Evolutionary conservation across 2,113 vertebrate species (phyloP), one percentile per base, ranked within the genome.

Genomic region (Okapia johnstoni): DNA sequence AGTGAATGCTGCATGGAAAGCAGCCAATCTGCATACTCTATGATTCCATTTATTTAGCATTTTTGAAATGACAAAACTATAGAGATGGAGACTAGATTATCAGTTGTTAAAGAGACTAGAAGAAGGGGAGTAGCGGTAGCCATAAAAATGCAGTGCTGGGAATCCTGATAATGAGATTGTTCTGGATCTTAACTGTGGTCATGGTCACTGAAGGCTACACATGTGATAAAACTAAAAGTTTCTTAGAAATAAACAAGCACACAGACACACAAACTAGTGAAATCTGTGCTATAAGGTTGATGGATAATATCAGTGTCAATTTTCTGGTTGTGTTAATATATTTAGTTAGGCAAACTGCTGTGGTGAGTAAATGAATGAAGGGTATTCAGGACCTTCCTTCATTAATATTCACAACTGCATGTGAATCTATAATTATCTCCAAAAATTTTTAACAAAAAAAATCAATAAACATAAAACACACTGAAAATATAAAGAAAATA

Each of bases 91-190:
- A 90, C 23, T 17, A 57, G 40, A 83, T 40, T 57, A 26, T 28
- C 5, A 1, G 15, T 76, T 90, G 60, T 4, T 54, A 25, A 54
- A 15, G 40, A 88, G 19, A 5, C 14, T 6, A 6, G 5, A n/a
- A 21, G 15, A 30, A 25, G 7, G 5, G 16, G 23, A 54, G 54
- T 40, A 26, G 19, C 50, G 50, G 12, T 40, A n/a, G 11, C 88
- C 60, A 17, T 50, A 15, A 4, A 83, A 50, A 14, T 9, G 10
- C 2, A 7, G 12, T 7, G 2, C 16, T 3, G 14, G 2, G 48
- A 1, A 50, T 21, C 23, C 28, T 88, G 57, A 28, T 11, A 14
- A 43, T 16, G 55, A 90, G 86, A 77, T 16, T n/a, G 11, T 11
- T 86, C 28, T 36, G 13, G 5, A 28, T 61, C 36, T 73, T 84